Percentiles rank a stretch among this genome's conserved stretches.
phyloP scores from a whole-genome alignment of 2,113 vertebrate genomes.

The Myxocyprinus asiaticus region DNA sequence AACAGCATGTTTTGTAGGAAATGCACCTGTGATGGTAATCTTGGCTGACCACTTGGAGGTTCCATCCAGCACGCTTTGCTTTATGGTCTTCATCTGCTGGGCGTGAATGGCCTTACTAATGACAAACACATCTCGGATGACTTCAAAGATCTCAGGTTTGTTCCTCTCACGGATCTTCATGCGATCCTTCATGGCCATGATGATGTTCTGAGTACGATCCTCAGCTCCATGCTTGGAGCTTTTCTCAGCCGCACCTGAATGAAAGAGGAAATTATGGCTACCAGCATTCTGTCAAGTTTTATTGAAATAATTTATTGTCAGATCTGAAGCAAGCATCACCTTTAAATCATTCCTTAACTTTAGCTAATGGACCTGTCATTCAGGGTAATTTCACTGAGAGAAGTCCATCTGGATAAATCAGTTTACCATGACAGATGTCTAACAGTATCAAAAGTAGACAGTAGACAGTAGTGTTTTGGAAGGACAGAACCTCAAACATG shows the following conservation, averaged over 20 bases:
- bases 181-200: constrained; percentile 99
- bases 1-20: too few relatives aligned
- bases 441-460: too few relatives aligned
- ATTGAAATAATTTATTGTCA: not conserved
- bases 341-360: too few relatives aligned
- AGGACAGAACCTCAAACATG: too few relatives aligned
- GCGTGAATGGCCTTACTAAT: constrained; percentile 86
- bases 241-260: constrained; percentile 93
- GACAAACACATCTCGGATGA: constrained; percentile 91
- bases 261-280: not conserved
- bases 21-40: constrained; percentile 92
- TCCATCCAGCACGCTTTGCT: constrained; percentile 95
- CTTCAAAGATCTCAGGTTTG: constrained; percentile 97
- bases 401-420: too few relatives aligned
- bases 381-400: too few relatives aligned
- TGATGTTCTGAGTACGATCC: constrained; percentile 97
- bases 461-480: too few relatives aligned
- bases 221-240: constrained; percentile 96
- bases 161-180: constrained; percentile 99
- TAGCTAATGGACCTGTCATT: too few relatives aligned
- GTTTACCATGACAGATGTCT: too few relatives aligned
- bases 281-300: not conserved
- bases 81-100: constrained; percentile 97
- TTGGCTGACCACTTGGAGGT: constrained; percentile 99
- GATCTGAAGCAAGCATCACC: too few relatives aligned